phyloP scores from a whole-genome alignment of 1,140 invertebrate species.

The Archivesica marissinica region DNA sequence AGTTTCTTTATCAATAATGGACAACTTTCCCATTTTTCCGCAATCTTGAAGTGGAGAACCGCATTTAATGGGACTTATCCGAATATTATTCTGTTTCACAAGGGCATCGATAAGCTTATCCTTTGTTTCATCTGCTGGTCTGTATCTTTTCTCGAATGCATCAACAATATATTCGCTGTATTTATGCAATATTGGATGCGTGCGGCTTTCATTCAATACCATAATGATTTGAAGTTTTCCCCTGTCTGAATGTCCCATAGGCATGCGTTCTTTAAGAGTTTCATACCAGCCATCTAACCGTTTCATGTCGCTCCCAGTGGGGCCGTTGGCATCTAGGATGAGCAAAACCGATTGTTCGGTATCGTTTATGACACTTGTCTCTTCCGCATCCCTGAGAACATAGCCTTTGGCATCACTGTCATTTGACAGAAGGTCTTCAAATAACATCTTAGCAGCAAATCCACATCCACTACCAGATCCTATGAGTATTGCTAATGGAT shows the following conservation, averaged over 20 bases:
- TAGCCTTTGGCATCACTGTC: not conserved
- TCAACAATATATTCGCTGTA: slow-evolving; percentile 12
- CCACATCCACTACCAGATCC: not conserved
- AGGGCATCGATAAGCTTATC: not conserved
- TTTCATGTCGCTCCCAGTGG: not conserved
- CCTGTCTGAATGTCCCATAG: not conserved
- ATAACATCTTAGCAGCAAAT: slow-evolving; percentile 16
- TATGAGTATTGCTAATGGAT: not conserved
- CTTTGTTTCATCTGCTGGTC: not conserved
- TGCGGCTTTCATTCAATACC: not conserved
- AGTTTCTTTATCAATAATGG: not conserved
- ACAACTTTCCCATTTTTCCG: not conserved
- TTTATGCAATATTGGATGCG: not conserved
- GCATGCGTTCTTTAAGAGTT: not conserved
- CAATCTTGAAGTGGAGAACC: not conserved
- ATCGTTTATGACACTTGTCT: not conserved
- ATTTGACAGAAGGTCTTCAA: not conserved
- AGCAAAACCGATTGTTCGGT: not conserved
- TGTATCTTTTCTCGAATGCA: not conserved
- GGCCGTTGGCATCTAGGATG: not conserved
- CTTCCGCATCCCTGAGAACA: not conserved
- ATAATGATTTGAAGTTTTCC: not conserved
- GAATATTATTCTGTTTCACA: not conserved
- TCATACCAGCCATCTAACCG: not conserved
- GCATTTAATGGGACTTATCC: not conserved